Evolutionary conservation across 2,888 invertebrate genomes (phyloP), one percentile per base, ranked within the genome.

Genomic region (Pristionchus mayeri): DNA sequence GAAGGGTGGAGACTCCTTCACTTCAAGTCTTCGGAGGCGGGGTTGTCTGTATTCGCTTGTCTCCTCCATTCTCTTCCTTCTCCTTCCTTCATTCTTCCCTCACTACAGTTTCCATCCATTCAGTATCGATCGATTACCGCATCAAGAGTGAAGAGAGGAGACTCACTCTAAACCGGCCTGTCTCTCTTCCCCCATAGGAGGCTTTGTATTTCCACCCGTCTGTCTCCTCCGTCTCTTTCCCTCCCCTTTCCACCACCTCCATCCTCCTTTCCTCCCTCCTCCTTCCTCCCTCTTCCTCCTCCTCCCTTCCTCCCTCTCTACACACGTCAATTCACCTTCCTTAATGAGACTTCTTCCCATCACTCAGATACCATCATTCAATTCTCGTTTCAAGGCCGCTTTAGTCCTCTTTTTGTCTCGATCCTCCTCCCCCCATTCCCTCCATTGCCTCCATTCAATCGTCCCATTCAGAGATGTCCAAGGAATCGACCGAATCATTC

Each of bases 401-500:
- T 63, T 63, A 30, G 30, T 30, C 34, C 60, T 63, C 60, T 63
- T 48, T 24, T 30, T 50, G 48, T 78, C 78, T 78, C 52, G 50
- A 30, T 78, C 37, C 40, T 44, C 37, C 44, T 37, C 13, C 21
- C 30, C 50, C 40, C 80, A 40, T 86, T 84, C 85, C 85, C 79
- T 85, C 85, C 85, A n/a, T 57, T 80, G n/a, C n/a, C n/a, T 71
- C 75, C 81, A 79, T 54, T 67, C 78, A 44, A 76, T 44, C 60
- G n/a, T n/a, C n/a, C 40, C 48, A 52, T 80, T 52, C 79, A 34
- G 54, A 50, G 63, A 82, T 84, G 78, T 86, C 87, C 84, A 88
- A 88, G 85, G 87, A 87, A 71, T 87, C 87, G 34, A 87, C 87
- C 67, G 91, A 91, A 21, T n/a, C n/a, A n/a, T 90, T 88, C 84